A percentile compares a stretch with the other conserved stretches of the same genome.
phyloP scores from a whole-genome alignment of 2,113 vertebrate genomes.

The Zapornia atra region DNA sequence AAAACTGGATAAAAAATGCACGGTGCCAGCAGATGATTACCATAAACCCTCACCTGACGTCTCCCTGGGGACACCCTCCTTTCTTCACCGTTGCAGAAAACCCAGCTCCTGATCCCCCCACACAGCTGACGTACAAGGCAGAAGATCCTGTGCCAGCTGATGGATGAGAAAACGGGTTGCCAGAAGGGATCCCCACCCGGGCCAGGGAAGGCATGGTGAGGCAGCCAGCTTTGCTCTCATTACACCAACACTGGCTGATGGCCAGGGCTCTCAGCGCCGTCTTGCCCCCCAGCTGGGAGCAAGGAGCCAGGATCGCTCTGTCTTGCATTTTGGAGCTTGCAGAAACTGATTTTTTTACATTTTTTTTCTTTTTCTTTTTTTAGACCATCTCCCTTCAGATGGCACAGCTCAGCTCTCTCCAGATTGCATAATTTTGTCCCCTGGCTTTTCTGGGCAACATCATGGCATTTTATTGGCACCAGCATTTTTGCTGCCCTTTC shows the following conservation, averaged over 20 bases:
- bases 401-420: not conserved
- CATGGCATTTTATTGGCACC: not conserved
- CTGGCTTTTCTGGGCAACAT: not conserved
- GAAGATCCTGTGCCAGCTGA: not conserved
- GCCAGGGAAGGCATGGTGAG: rapidly evolving
- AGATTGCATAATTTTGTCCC: not conserved
- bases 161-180: not conserved
- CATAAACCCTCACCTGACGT: not conserved
- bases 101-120: not conserved
- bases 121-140: not conserved
- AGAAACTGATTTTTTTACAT: not conserved
- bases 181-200: not conserved
- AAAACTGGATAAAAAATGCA: not conserved
- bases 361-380: not conserved
- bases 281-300: not conserved
- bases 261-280: not conserved
- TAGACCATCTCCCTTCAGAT: not conserved
- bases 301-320: not conserved
- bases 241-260: not conserved
- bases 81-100: not conserved
- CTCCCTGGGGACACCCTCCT: not conserved
- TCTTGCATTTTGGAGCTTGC: not conserved
- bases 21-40: not conserved
- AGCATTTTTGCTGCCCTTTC: not conserved
- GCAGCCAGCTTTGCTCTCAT: not conserved